Conservation (phyloP, 2,888 invertebrate genomes). For the Cerastoderma edule region DNA sequence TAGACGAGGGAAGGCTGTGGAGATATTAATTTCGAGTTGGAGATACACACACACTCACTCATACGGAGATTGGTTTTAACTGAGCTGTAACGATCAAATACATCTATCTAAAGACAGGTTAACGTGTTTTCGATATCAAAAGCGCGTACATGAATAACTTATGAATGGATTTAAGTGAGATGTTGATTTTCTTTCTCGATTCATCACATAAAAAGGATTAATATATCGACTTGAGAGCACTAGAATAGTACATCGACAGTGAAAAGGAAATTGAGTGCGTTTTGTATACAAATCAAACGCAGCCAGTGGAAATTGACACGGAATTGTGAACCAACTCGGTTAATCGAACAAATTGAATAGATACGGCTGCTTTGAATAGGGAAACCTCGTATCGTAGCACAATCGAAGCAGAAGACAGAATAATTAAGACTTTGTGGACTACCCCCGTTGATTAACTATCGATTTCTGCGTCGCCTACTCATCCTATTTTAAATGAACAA, state of each 20-base stretch:
- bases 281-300: conserved; percentile 18
- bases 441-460: conserved; percentile 20
- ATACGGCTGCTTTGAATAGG: conserved; percentile 1
- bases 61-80: no score
- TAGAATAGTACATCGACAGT: conserved; percentile 10
- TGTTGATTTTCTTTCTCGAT: no score
- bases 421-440: conserved; percentile 15
- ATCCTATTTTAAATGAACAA: neutral
- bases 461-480: conserved; percentile 18
- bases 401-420: conserved; percentile 15
- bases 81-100: no score
- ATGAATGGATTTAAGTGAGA: no score
- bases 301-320: conserved; percentile 16
- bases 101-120: no score
- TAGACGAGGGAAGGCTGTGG: conserved; percentile 3
- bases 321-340: conserved; percentile 17
- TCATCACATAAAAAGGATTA: no score
- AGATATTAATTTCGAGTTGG: no score
- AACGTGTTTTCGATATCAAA: no score
- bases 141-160: no score
- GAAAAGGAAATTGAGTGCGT: conserved; percentile 23
- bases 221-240: no score
- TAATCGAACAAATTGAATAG: conserved; percentile 28
- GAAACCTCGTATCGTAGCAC: conserved; percentile 1
- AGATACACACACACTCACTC: no score